Percentiles rank a stretch among this genome's conserved stretches.
Conservation (phyloP, 2,797 vertebrate genomes). For the Tolypeutes matacus region DNA sequence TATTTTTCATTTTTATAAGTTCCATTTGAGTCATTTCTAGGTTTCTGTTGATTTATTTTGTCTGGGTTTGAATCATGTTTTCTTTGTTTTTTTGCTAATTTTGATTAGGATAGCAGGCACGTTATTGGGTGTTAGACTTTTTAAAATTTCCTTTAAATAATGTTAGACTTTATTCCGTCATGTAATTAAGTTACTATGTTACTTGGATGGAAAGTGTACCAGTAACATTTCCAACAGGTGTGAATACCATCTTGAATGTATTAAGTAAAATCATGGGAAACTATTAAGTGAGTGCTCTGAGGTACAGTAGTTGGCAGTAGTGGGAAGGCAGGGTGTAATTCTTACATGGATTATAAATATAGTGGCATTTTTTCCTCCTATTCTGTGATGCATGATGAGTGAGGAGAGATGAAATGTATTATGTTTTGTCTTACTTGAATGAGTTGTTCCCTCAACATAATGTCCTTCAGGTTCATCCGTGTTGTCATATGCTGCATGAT, state of each 20-base stretch:
- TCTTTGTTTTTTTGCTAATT: neutral
- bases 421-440: neutral
- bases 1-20: neutral
- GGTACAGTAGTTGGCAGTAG: too few relatives aligned
- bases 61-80: neutral
- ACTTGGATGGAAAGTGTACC: neutral
- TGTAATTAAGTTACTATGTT: constrained; percentile 59
- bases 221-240: neutral
- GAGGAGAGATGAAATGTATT: neutral
- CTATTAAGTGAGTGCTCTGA: neutral
- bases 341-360: neutral
- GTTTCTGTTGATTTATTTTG: constrained; percentile 6
- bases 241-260: neutral
- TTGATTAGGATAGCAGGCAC: constrained; percentile 12
- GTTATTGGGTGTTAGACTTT: neutral
- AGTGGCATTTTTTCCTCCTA: neutral
- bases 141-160: constrained; percentile 6
- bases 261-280: neutral
- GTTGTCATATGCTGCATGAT: too few relatives aligned
- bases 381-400: neutral
- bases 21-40: neutral
- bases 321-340: too few relatives aligned
- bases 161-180: neutral
- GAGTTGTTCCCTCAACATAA: neutral
- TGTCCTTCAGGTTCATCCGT: too few relatives aligned